Evolutionary conservation across 1,140 invertebrate genomes (phyloP).

Genomic region (Ceratitis capitata): DNA sequence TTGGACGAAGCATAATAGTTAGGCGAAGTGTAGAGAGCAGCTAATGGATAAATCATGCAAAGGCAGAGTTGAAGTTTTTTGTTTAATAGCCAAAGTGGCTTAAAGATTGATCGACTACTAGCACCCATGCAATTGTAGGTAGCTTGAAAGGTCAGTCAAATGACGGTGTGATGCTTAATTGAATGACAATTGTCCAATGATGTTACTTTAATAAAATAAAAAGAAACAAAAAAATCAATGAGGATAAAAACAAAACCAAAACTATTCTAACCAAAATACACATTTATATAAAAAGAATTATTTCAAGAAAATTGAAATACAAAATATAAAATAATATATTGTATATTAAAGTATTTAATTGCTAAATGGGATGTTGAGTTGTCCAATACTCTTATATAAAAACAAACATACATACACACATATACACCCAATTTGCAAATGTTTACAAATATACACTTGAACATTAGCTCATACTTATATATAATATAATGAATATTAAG

Average conservation of each 20-base stretch:
- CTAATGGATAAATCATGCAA: not conserved
- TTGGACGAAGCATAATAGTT: not conserved
- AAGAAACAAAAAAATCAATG: not conserved
- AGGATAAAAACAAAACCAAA: not conserved
- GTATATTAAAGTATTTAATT: not conserved
- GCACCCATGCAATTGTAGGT: not conserved
- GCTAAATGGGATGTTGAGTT: not conserved
- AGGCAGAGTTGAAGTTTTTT: not conserved
- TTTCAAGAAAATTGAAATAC: too few species aligned
- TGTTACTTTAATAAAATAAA: conserved; percentile 23
- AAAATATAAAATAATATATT: not conserved
- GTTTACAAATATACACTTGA: not conserved
- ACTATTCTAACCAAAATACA: conserved; percentile 6
- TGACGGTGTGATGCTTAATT: conserved; percentile 19
- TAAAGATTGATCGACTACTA: conserved; percentile 24
- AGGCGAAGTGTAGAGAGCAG: conserved; percentile 13
- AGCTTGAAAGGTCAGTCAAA: conserved; percentile 5
- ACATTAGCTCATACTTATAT: not conserved
- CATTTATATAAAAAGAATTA: too few species aligned
- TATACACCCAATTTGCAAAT: not conserved
- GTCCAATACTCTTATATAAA: not conserved
- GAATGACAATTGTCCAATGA: conserved; percentile 35
- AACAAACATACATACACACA: not conserved
- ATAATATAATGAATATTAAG: not conserved
- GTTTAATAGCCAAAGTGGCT: conserved; percentile 32